These are phyloP conservation scores for Eubasilissa splendida DNA, from an alignment of 2,888 invertebrate species.

Conservation along the genomic window DNA sequence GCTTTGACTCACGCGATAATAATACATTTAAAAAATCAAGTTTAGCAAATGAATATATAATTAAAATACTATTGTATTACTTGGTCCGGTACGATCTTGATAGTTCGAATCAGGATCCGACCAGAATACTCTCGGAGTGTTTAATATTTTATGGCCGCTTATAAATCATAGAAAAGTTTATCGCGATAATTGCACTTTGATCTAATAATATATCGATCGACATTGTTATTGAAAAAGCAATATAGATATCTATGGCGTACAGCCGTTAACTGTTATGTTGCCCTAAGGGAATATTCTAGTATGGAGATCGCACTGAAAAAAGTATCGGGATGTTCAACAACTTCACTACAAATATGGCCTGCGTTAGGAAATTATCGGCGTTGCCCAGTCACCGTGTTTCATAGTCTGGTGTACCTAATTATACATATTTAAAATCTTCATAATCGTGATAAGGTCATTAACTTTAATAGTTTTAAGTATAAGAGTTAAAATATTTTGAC, in stretches of 20 bases:
- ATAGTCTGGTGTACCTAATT: slow-evolving; percentile 29
- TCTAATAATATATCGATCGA: slow-evolving; percentile 53
- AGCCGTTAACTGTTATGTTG: slow-evolving; percentile 46
- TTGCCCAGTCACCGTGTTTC: slow-evolving; percentile 45
- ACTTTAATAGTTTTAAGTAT: slow-evolving; percentile 11
- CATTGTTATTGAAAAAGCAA: slow-evolving; percentile 54
- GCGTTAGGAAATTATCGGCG: slow-evolving; percentile 42
- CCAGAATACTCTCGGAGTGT: slow-evolving; percentile 24
- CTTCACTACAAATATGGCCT: slow-evolving; percentile 42
- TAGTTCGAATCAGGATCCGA: slow-evolving; percentile 28
- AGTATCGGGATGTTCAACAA: slow-evolving; percentile 7
- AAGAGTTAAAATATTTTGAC: neutral
- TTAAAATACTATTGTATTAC: too few species aligned
- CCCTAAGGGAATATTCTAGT: slow-evolving; percentile 44
- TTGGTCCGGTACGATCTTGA: neutral
- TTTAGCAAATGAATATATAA: too few species aligned
- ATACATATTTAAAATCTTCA: slow-evolving; percentile 28
- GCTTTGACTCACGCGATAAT: too few species aligned
- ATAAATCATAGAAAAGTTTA: slow-evolving; percentile 53
- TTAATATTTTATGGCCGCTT: slow-evolving; percentile 45
- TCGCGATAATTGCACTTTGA: slow-evolving; percentile 54
- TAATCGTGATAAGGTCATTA: slow-evolving; percentile 35
- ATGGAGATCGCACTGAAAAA: slow-evolving; percentile 47
- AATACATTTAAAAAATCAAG: too few species aligned
- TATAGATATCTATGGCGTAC: slow-evolving; percentile 43